Conservation (phyloP, 2,797 vertebrate species). For the Silurus lanzhouensis region DNA sequence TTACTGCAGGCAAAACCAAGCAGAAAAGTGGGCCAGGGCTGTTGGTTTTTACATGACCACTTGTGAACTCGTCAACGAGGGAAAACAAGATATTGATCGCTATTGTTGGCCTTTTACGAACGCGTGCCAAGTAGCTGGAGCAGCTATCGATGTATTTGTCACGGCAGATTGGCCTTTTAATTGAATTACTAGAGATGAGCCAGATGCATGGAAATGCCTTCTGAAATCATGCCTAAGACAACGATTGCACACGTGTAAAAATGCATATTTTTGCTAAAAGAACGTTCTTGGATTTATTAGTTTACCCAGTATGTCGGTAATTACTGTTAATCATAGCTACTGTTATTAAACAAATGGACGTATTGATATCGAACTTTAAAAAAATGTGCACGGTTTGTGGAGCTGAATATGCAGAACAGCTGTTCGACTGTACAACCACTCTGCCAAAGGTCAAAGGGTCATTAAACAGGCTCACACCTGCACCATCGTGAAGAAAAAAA, state of each 20-base stretch:
- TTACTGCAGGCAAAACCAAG: neutral
- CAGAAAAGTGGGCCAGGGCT: constrained; percentile 26
- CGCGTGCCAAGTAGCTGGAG: constrained; percentile 25
- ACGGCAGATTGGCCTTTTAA: neutral
- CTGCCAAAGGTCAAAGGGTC: constrained; percentile 11
- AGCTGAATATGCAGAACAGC: neutral
- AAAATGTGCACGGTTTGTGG: neutral
- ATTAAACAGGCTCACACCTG: constrained; percentile 32
- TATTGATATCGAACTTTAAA: neutral
- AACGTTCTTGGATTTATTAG: neutral
- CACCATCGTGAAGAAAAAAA: neutral
- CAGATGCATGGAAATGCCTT: neutral
- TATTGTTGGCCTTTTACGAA: constrained; percentile 33
- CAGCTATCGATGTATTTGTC: constrained; percentile 4
- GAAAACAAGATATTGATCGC: constrained; percentile 51
- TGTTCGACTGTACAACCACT: neutral
- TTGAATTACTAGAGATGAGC: constrained; percentile 10
- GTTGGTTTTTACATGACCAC: constrained; percentile 40
- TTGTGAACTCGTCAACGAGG: constrained; percentile 27
- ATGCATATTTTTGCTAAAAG: neutral
- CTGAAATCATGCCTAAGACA: constrained; percentile 24
- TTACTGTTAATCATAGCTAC: constrained; percentile 15
- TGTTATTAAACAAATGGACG: neutral
- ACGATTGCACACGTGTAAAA: neutral
- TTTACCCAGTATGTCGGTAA: neutral